Conservation (phyloP, 2,797 vertebrate species). For the Myotis myotis region DNA sequence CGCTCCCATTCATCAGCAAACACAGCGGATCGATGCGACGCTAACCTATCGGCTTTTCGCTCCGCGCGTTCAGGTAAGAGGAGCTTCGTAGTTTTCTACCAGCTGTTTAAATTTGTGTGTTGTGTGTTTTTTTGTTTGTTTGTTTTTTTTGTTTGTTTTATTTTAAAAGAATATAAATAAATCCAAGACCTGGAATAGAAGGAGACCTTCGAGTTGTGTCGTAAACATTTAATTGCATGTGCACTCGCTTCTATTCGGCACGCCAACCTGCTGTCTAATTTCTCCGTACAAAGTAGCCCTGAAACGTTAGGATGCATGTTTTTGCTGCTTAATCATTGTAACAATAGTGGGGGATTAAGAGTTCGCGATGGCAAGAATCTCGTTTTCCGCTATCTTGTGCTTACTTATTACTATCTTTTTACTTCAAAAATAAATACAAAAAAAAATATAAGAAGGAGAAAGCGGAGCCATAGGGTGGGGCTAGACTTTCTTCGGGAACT, state of each 20-base stretch:
- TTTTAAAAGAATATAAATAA: conserved; percentile 77
- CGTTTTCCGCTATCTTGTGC: conserved; percentile 75
- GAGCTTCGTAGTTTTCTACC: conserved; percentile 72
- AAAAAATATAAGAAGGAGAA: conserved; percentile 78
- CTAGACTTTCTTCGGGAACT: conserved; percentile 85
- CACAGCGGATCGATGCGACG: conserved; percentile 91
- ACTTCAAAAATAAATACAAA: conserved; percentile 67
- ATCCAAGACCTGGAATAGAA: conserved; percentile 62
- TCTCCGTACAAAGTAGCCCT: conserved; percentile 83
- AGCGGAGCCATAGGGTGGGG: conserved; percentile 82
- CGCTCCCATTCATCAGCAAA: conserved; percentile 88
- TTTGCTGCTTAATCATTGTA: conserved; percentile 83
- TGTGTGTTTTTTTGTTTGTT: neutral
- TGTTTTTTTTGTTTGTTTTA: conserved; percentile 62
- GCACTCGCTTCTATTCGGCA: conserved; percentile 66
- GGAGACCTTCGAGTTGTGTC: conserved; percentile 70
- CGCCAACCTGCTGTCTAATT: conserved; percentile 81
- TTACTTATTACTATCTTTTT: conserved; percentile 80
- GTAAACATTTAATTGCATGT: conserved; percentile 77
- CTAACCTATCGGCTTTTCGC: conserved; percentile 88
- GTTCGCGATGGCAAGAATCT: conserved; percentile 81
- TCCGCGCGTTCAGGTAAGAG: conserved; percentile 94
- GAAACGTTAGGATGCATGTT: conserved; percentile 82
- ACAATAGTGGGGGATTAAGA: conserved; percentile 87
- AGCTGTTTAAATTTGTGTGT: conserved; percentile 81